These are phyloP conservation scores for Drosophila watanabei DNA, from an alignment of 1,140 invertebrate genomes.

Conservation along the genomic window DNA sequence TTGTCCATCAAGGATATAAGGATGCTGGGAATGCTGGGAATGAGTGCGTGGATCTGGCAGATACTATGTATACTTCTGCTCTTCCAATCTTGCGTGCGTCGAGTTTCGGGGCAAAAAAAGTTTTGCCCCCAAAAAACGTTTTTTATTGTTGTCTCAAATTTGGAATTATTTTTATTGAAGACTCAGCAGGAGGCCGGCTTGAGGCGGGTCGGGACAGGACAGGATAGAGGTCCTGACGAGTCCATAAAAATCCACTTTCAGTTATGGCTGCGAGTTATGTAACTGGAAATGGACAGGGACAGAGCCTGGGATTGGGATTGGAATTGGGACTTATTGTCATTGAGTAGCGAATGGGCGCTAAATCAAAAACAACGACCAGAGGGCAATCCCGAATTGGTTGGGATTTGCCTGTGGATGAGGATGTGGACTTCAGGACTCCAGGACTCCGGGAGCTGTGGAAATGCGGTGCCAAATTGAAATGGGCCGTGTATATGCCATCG, in stretches of 20 bases:
- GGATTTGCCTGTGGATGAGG: background rate
- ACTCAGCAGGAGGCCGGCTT: constrained; percentile 10
- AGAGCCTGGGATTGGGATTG: background rate
- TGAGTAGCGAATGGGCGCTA: constrained; percentile 41
- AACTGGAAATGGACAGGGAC: constrained; percentile 23
- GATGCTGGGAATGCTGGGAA: background rate
- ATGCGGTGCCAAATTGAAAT: constrained; percentile 22
- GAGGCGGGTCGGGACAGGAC: background rate
- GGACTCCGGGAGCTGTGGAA: too few relatives aligned
- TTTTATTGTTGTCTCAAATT: constrained; percentile 76
- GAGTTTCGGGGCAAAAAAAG: background rate
- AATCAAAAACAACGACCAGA: constrained; percentile 68
- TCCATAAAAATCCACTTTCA: constrained; percentile 61
- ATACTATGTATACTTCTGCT: constrained; percentile 9
- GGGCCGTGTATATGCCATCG: background rate
- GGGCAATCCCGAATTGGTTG: constrained; percentile 26
- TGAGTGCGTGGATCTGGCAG: background rate
- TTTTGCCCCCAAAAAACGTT: constrained; percentile 37
- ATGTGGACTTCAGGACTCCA: background rate
- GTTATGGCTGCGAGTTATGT: constrained; percentile 42
- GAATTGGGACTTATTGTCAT: constrained; percentile 45
- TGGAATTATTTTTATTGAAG: constrained; percentile 79
- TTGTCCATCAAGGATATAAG: background rate
- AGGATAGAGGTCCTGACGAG: constrained; percentile 14
- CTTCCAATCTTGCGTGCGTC: constrained; percentile 31